Percentiles rank a stretch among this genome's conserved stretches.
Evolutionary conservation across 2,797 vertebrate genomes (phyloP).

Genomic region (Helarctos malayanus): DNA sequence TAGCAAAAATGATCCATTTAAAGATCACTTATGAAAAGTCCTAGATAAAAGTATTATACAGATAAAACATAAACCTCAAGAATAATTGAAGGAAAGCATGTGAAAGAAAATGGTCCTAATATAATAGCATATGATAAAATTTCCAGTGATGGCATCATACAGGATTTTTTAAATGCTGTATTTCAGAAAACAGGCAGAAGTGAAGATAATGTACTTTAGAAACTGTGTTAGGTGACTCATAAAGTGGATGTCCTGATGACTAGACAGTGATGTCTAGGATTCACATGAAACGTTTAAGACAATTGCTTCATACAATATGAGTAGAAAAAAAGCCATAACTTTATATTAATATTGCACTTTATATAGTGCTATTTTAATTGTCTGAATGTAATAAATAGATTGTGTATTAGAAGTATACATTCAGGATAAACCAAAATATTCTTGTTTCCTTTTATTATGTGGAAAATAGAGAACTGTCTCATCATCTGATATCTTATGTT

Average conservation of each 20-base stretch:
- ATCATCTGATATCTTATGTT: background rate
- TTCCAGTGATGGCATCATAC: constrained; percentile 18
- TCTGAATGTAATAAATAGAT: background rate
- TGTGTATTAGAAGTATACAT: background rate
- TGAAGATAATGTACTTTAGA: constrained; percentile 31
- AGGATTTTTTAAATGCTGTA: background rate
- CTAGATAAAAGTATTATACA: background rate
- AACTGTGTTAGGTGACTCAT: constrained; percentile 41
- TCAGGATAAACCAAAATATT: background rate
- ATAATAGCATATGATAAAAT: constrained; percentile 44
- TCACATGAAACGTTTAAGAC: constrained; percentile 59
- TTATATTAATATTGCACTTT: background rate
- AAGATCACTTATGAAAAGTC: constrained; percentile 22
- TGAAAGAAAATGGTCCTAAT: background rate
- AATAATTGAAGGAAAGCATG: background rate
- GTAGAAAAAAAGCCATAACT: background rate
- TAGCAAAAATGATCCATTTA: background rate
- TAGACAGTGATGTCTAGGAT: background rate
- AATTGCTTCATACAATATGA: constrained; percentile 48
- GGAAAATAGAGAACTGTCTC: background rate
- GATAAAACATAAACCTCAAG: background rate
- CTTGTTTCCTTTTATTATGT: background rate
- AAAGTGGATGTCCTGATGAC: background rate
- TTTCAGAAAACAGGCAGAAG: constrained; percentile 47
- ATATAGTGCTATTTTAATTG: background rate